Evolutionary conservation across 2,113 vertebrate species (phyloP).

Genomic region (Otus sunia): DNA sequence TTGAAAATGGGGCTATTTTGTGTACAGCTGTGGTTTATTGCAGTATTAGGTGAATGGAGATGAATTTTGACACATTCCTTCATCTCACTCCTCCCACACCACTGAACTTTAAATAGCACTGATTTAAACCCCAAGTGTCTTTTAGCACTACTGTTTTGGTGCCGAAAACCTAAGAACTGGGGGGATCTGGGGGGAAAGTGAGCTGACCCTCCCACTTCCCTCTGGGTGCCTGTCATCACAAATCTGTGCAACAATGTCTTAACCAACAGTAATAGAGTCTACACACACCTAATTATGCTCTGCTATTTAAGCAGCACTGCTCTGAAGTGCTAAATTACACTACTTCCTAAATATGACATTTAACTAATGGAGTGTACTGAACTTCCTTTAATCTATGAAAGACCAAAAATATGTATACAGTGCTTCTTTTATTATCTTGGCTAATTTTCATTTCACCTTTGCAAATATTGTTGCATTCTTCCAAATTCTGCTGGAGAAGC

Average conservation of each 20-base stretch:
- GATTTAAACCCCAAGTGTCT: neutral
- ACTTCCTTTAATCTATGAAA: neutral
- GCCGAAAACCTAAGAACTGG: neutral
- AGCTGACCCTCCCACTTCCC: neutral
- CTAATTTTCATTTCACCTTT: neutral
- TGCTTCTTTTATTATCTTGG: neutral
- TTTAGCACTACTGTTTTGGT: neutral
- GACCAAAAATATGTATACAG: neutral
- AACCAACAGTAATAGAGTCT: neutral
- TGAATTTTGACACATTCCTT: neutral
- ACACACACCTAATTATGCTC: neutral
- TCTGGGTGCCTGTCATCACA: neutral
- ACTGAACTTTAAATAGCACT: neutral
- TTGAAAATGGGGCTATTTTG: neutral
- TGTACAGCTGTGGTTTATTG: neutral
- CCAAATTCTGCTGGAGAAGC: neutral
- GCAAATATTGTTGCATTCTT: neutral
- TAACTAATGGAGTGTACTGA: neutral
- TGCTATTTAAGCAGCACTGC: neutral
- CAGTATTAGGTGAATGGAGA: neutral
- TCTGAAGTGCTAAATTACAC: neutral
- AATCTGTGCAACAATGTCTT: neutral
- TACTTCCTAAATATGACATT: neutral
- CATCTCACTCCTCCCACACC: neutral
- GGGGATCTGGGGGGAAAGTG: neutral